Evolutionary conservation across 2,888 invertebrate species (phyloP), one percentile per base, ranked within the genome.

Genomic region (Agrotis clavis): DNA sequence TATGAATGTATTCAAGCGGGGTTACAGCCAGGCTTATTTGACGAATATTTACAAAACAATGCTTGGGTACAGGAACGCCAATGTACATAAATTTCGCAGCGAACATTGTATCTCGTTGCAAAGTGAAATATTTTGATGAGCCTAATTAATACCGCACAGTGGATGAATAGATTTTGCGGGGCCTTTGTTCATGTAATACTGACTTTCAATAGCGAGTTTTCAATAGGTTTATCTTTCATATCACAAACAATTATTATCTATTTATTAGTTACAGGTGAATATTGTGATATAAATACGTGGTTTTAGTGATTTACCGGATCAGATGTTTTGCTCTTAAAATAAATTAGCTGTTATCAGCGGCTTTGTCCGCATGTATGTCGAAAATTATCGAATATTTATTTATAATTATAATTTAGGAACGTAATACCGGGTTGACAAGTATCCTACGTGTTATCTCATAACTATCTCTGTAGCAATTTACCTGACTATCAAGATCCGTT

Each of bases 111-210:
- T 47, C 21, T 50, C 59, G 45, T 11, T 47, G 67, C 64, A 67
- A 67, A 56, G 35, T 35, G 25, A 71, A 59, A 62, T 65, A 59
- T 68, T 70, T 62, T 54, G 16, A 81, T 79, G 50, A 47, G 18
- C 14, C 70, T 65, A 54, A 81, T 81, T 65, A 76, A 67, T 61
- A 48, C 25, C 18, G 13, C 41, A 45, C 21, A n/a, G n/a, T 7
- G 53, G 9, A 25, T 66, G 45, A 53, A 53, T 50, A 59, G 62
- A 77, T 18, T 59, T 50, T 59, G 45, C 14, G 16, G 6, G 47
- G 9, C 14, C 14, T 53, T 21, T 16, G 66, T 0, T 16, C 48
- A 66, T 16, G n/a, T 9, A 41, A 9, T 60, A 16, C 6, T n/a
- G 5, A 14, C 3, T 19, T 30, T n/a, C n/a, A 54, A 47, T 19